Base-by-base conservation (phyloP, 1,140 invertebrate genomes). In the Drosophila jambulina region DNA sequence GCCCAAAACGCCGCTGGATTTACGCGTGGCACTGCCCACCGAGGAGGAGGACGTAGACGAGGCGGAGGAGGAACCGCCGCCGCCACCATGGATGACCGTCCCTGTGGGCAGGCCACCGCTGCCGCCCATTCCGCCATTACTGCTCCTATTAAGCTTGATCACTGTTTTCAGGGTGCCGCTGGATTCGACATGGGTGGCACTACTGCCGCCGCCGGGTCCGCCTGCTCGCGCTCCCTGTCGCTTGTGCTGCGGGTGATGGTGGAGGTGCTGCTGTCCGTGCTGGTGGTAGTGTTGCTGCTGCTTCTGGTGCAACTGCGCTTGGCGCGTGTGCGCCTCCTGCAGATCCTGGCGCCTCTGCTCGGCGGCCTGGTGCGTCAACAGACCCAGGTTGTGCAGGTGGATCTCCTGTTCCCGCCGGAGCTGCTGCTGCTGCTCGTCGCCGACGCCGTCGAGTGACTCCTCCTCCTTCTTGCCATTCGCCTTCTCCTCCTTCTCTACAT, bases 121-220 rank as follows among this genome's bases (percentile, higher is more conserved):
- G 9, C 81, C 63, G 36, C 76, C 43, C 2, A 71, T 53, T 4
- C 82, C 84, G 19, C 82, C 80, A 27, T 80, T 90, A 67, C 81
- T 82, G 82, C 94, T 94, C 10, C 94, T 93, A 63, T 96, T 96
- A 53, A 96, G 81, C 91, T 97, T 96, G 63, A 97, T 97, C 43
- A 97, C 95, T 23, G 96, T 96, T 82, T 97, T 97, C 43, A 97
- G 84, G 0, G 96, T 96, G 4, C 96, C 96, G 5, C 96, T 96
- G 75, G 95, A 96, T 43, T 87, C 93, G 5, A 79, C 64, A 42
- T 92, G 91, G 8, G 74, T 46, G 54, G 70, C 71, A 58, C 94
- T 68, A 57, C 94, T 93, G 46, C 93, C 93, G 10, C 93, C 93
- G 6, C 17, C 67, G 38, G 34, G 58, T 40, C 29, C 45, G 23